Percentiles rank a stretch among this genome's conserved stretches.
Evolutionary conservation across 2,113 vertebrate species (phyloP).

Genomic region (Stegastes partitus): DNA sequence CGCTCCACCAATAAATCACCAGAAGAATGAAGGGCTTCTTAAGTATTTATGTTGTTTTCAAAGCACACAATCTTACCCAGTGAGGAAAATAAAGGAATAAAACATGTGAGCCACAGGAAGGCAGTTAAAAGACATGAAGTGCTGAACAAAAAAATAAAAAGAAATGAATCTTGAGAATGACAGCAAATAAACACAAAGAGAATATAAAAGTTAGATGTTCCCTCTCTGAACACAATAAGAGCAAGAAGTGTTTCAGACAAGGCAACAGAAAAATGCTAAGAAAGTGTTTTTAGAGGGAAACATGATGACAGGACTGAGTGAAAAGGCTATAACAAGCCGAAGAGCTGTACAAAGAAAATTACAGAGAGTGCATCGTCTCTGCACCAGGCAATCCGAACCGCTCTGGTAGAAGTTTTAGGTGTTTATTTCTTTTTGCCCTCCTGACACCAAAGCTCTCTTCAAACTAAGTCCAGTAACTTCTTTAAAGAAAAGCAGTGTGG

Average conservation of each 20-base stretch:
- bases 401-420: conserved; percentile 19
- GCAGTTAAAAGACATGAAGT: not conserved
- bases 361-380: conserved; percentile 11
- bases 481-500: not conserved
- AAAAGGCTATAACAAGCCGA: not conserved
- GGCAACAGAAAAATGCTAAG: not conserved
- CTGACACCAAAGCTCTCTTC: conserved; percentile 36
- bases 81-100: conserved; percentile 2
- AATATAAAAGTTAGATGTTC: not conserved
- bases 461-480: not conserved
- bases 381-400: conserved; percentile 30
- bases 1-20: not conserved
- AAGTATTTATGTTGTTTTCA: conserved; percentile 6
- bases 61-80: not conserved
- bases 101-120: not conserved
- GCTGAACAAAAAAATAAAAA: not conserved
- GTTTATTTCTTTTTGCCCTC: conserved; percentile 13
- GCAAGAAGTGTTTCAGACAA: not conserved
- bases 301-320: not conserved
- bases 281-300: not conserved
- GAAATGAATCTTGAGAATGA: not conserved
- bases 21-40: not conserved
- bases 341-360: conserved; percentile 8
- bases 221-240: not conserved
- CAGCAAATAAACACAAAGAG: not conserved